Percentiles rank a stretch among this genome's conserved stretches.
Conservation (phyloP, 2,797 vertebrate genomes). For the Microchirus variegatus region DNA sequence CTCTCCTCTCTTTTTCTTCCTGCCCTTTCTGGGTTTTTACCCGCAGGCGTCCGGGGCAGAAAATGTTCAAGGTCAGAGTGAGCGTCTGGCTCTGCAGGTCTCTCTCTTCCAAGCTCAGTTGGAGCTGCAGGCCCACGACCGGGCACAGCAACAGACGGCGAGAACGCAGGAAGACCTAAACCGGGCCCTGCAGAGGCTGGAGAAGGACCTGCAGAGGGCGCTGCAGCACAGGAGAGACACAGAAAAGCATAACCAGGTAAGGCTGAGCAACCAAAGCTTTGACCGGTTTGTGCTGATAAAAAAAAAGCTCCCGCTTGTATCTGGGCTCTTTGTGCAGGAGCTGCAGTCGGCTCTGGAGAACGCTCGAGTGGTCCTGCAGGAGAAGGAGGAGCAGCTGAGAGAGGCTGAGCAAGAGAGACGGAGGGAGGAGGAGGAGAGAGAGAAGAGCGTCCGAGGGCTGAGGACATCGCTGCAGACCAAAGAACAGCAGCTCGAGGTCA, state of each 20-base stretch:
- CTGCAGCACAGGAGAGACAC: slow-evolving; percentile 85
- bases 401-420: slow-evolving; percentile 75
- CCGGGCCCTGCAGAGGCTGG: slow-evolving; percentile 78
- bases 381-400: slow-evolving; percentile 80
- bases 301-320: not conserved
- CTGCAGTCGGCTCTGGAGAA: slow-evolving; percentile 83
- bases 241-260: slow-evolving; percentile 88
- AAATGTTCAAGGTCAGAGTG: slow-evolving; percentile 74
- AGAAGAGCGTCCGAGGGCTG: slow-evolving; percentile 80
- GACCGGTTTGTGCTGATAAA: not conserved
- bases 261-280: not conserved
- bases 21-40: not conserved
- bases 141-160: slow-evolving; percentile 78
- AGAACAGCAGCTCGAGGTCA: slow-evolving; percentile 87
- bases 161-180: slow-evolving; percentile 80
- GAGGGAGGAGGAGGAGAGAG: slow-evolving; percentile 75
- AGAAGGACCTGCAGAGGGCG: slow-evolving; percentile 78
- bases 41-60: slow-evolving; percentile 74
- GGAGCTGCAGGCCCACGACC: slow-evolving; percentile 86
- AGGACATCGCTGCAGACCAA: slow-evolving; percentile 82
- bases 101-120: slow-evolving; percentile 88
- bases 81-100: slow-evolving; percentile 86
- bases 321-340: slow-evolving; percentile 75
- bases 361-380: slow-evolving; percentile 80
- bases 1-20: not conserved